Conservation (phyloP, 2,797 vertebrate species). For the Coranthus polyacanthus region DNA sequence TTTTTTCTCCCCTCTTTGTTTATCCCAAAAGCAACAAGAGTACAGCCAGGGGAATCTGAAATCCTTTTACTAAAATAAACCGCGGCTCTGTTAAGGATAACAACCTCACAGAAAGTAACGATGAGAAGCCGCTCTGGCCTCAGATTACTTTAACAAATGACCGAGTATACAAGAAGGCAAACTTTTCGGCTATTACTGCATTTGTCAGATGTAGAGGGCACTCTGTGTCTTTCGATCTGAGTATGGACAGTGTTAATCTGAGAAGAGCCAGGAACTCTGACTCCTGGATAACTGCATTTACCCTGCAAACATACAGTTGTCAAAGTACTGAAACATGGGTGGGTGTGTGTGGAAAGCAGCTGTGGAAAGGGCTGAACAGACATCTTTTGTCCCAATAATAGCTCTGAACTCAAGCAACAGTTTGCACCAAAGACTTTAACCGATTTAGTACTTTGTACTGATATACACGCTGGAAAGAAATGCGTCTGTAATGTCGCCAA, state of each 20-base stretch:
- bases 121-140: conserved; percentile 48
- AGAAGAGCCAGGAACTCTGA: conserved; percentile 56
- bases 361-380: conserved; percentile 83
- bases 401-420: conserved; percentile 67
- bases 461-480: conserved; percentile 45
- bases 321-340: conserved; percentile 75
- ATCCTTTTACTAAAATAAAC: conserved; percentile 73
- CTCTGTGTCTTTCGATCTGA: conserved; percentile 13
- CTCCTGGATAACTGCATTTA: conserved; percentile 69
- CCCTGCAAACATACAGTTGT: conserved; percentile 67
- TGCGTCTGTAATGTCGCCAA: conserved; percentile 35
- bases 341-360: conserved; percentile 79
- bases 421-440: conserved; percentile 57
- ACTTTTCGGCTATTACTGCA: conserved; percentile 38
- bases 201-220: conserved; percentile 27
- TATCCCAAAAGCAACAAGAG: conserved; percentile 72
- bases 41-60: conserved; percentile 71
- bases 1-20: conserved; percentile 61
- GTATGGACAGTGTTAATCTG: conserved; percentile 43
- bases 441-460: conserved; percentile 45
- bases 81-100: conserved; percentile 53
- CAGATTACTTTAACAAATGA: conserved; percentile 55
- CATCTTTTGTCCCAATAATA: conserved; percentile 82
- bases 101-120: conserved; percentile 52
- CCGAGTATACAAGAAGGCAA: conserved; percentile 14